Conservation (phyloP, 35 echinoderm and acorn worm species). For the Diadema setosum region DNA sequence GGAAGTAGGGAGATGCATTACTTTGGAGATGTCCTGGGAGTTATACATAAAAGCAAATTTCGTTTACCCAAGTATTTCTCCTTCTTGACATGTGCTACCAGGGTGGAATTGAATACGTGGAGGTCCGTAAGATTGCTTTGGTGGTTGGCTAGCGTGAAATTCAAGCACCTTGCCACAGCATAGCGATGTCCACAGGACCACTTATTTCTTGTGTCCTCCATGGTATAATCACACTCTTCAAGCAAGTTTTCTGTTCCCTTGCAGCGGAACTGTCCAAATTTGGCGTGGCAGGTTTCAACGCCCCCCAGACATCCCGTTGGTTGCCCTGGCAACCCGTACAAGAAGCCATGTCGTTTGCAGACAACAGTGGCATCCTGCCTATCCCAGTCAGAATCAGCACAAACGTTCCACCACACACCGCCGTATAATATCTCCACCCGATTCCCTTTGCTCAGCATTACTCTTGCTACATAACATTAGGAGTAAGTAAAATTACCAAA, state of each 20-base stretch:
- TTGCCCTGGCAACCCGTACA: neutral
- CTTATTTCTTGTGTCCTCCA: neutral
- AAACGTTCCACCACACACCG: conserved; percentile 8
- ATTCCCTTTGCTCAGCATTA: neutral
- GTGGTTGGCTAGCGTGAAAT: neutral
- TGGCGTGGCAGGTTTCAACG: neutral
- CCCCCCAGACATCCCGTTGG: neutral
- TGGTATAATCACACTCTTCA: neutral
- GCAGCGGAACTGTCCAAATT: neutral
- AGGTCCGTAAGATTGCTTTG: neutral
- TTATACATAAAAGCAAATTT: neutral
- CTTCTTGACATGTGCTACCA: neutral
- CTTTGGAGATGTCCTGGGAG: too few relatives aligned
- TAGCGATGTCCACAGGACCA: neutral
- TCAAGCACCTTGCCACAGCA: neutral
- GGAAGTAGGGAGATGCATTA: too few relatives aligned
- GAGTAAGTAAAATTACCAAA: too few relatives aligned
- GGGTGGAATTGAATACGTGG: neutral
- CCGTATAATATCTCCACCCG: neutral
- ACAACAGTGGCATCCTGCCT: neutral
- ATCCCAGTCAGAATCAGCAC: neutral
- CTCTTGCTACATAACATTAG: neutral
- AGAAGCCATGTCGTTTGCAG: neutral
- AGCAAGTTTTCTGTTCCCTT: neutral
- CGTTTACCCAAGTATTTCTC: neutral